A percentile compares a stretch with the other conserved stretches of the same genome.
Conservation (phyloP, 2,888 invertebrate genomes). For the Hypsopygia costalis region DNA sequence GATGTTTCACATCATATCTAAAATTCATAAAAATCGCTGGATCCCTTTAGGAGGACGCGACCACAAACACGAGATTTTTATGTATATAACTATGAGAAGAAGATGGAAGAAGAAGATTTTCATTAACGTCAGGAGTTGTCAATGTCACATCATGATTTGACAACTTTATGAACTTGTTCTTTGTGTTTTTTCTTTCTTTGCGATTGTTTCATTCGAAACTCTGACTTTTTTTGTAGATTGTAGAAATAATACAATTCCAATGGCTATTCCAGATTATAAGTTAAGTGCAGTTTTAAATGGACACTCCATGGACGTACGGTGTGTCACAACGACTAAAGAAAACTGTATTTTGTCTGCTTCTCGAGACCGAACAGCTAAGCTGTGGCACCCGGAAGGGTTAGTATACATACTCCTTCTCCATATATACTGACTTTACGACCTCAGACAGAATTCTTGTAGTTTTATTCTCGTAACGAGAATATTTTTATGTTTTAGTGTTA, state of each 20-base stretch:
- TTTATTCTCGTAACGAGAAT: conserved; percentile 8
- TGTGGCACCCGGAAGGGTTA: conserved; percentile 91
- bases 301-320: conserved; percentile 92
- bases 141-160: conserved; percentile 45
- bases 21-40: too few relatives aligned
- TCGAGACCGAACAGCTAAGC: conserved; percentile 91
- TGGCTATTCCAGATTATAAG: conserved; percentile 84
- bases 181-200: too few relatives aligned
- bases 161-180: conserved; percentile 44
- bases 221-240: conserved; percentile 19
- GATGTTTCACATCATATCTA: too few relatives aligned
- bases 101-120: too few relatives aligned
- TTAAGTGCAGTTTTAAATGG: conserved; percentile 88
- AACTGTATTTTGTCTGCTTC: conserved; percentile 92
- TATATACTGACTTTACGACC: conserved; percentile 14
- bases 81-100: too few relatives aligned
- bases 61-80: too few relatives aligned
- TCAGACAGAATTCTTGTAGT: background rate
- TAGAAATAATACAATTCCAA: conserved; percentile 33
- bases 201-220: conserved; percentile 28
- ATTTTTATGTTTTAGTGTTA: conserved; percentile 53
- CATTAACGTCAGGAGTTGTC: too few relatives aligned
- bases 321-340: conserved; percentile 83
- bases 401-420: conserved; percentile 17
- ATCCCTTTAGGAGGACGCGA: too few relatives aligned